phyloP scores from a whole-genome alignment of 1,140 invertebrate genomes.

The Nephotettix cincticeps region DNA sequence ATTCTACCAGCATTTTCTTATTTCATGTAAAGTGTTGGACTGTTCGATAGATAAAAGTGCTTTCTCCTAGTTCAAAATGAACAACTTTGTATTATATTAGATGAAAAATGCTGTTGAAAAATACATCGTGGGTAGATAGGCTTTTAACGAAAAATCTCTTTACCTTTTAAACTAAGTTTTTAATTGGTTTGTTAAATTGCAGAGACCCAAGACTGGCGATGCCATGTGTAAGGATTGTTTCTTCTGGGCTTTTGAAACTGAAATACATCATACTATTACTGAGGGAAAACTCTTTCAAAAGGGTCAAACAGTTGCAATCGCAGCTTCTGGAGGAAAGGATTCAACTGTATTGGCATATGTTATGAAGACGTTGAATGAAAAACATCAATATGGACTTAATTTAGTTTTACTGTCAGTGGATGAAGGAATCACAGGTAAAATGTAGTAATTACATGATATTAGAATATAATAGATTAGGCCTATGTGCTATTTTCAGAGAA shows the following conservation, averaged over 20 bases:
- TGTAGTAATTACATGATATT: not conserved
- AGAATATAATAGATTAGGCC: not conserved
- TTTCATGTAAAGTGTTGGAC: no score
- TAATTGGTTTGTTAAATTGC: no score
- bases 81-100: no score
- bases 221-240: conserved; percentile 95
- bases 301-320: conserved; percentile 90
- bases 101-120: no score
- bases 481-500: conserved; percentile 15
- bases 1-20: no score
- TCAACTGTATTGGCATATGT: conserved; percentile 95
- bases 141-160: no score
- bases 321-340: conserved; percentile 98
- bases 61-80: no score
- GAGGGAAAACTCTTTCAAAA: conserved; percentile 80
- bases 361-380: conserved; percentile 88
- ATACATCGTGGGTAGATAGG: no score
- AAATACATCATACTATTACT: conserved; percentile 93
- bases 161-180: no score
- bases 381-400: conserved; percentile 89
- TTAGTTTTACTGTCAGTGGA: conserved; percentile 95
- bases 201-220: conserved; percentile 90
- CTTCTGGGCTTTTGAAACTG: conserved; percentile 91
- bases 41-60: no score
- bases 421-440: conserved; percentile 91